These are phyloP conservation scores for Monodelphis domestica DNA, from an alignment of 2,797 vertebrate genomes.

Conservation along the genomic window DNA sequence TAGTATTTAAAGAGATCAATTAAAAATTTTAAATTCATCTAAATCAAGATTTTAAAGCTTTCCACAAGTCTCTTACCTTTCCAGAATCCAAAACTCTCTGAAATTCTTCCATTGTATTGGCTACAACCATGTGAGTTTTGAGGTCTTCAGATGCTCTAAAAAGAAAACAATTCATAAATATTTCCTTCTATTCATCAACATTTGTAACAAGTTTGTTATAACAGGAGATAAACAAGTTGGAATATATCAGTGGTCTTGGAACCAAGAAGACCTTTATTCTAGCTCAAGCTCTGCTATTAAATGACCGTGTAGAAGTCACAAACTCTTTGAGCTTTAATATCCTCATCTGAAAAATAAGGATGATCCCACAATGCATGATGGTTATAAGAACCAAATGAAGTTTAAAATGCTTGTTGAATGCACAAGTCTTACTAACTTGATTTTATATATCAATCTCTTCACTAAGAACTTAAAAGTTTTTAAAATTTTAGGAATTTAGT, in stretches of 20 bases:
- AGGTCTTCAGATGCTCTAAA: slow-evolving; percentile 93
- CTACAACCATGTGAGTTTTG: slow-evolving; percentile 92
- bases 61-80: slow-evolving; percentile 87
- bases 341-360: background rate
- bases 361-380: background rate
- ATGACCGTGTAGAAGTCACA: background rate
- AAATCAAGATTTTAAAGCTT: background rate
- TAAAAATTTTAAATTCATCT: slow-evolving; percentile 9
- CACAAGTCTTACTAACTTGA: background rate
- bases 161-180: slow-evolving; percentile 39
- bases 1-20: slow-evolving; percentile 11
- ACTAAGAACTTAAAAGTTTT: no score
- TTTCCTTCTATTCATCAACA: background rate
- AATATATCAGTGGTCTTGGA: background rate
- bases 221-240: background rate
- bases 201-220: background rate
- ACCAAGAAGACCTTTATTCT: background rate
- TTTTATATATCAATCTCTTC: no score
- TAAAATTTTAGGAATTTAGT: no score
- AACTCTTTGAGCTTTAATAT: background rate
- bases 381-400: background rate
- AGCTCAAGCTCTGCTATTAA: background rate
- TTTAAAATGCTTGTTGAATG: no score
- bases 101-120: slow-evolving; percentile 94
- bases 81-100: slow-evolving; percentile 94